Evolutionary conservation across 2,113 vertebrate genomes (phyloP).

Genomic region (Recurvirostra avosetta): DNA sequence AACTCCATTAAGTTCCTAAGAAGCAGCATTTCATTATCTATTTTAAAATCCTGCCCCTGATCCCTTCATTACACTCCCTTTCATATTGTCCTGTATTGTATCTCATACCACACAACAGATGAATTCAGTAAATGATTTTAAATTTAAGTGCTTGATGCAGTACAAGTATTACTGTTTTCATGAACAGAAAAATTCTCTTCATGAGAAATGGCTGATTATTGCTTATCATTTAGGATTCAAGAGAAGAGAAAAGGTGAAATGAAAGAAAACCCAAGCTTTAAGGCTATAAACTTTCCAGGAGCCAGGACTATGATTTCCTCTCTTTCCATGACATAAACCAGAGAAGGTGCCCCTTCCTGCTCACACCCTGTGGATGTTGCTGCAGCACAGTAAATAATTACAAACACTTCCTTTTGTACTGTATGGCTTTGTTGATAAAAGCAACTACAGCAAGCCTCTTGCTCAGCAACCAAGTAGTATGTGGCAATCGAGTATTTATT

Average conservation of each 20-base stretch:
- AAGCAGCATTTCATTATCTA: accelerated
- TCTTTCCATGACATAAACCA: background rate
- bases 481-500: background rate
- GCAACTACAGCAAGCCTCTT: background rate
- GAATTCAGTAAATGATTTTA: background rate
- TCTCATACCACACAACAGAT: background rate
- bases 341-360: constrained; percentile 7
- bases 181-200: background rate
- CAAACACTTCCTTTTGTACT: constrained; percentile 28
- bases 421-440: background rate
- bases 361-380: background rate
- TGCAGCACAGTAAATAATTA: constrained; percentile 29
- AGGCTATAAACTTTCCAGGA: background rate
- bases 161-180: background rate
- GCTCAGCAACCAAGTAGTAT: background rate
- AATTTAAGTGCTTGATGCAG: background rate
- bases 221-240: background rate
- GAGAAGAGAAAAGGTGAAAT: background rate
- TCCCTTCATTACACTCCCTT: background rate
- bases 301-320: background rate
- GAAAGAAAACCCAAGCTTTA: background rate
- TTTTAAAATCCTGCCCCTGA: background rate
- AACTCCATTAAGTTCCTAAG: background rate
- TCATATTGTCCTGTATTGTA: background rate
- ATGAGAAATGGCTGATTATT: background rate